phyloP scores from a whole-genome alignment of 2,797 vertebrate genomes.

The Protonibea diacanthus region DNA sequence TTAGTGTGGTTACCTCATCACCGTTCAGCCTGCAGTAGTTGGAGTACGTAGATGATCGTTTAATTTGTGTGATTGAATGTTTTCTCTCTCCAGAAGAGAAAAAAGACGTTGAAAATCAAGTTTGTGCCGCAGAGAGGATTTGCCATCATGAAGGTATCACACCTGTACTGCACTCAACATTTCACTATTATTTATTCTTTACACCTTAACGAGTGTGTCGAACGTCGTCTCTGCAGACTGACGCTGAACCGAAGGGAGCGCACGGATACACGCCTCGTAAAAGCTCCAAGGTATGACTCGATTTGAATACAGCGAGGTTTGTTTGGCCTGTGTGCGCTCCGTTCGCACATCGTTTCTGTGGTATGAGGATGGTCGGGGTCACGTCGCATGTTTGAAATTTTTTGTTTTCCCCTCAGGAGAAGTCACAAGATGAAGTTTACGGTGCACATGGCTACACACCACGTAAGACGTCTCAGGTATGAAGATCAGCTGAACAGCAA shows the following conservation, averaged over 20 bases:
- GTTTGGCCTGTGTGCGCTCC: background rate
- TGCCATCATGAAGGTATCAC: constrained; percentile 63
- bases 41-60: too few relatives aligned
- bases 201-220: background rate
- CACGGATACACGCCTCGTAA: constrained; percentile 58
- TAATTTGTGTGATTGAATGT: background rate
- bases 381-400: background rate
- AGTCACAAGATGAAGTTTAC: constrained; percentile 38
- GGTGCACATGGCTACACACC: constrained; percentile 52
- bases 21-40: too few relatives aligned
- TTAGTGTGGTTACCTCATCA: too few relatives aligned
- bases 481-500: background rate
- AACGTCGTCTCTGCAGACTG: constrained; percentile 8
- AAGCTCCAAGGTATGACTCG: constrained; percentile 59
- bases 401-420: constrained; percentile 38
- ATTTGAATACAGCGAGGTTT: background rate
- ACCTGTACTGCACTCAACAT: fast-evolving
- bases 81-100: constrained; percentile 62
- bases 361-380: background rate
- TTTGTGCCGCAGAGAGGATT: constrained; percentile 75
- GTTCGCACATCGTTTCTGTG: background rate
- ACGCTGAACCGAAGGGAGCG: constrained; percentile 52
- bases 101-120: constrained; percentile 66
- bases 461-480: constrained; percentile 54
- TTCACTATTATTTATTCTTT: background rate